Conservation (phyloP, 2,797 vertebrate genomes). For the Mus minutoides region DNA sequence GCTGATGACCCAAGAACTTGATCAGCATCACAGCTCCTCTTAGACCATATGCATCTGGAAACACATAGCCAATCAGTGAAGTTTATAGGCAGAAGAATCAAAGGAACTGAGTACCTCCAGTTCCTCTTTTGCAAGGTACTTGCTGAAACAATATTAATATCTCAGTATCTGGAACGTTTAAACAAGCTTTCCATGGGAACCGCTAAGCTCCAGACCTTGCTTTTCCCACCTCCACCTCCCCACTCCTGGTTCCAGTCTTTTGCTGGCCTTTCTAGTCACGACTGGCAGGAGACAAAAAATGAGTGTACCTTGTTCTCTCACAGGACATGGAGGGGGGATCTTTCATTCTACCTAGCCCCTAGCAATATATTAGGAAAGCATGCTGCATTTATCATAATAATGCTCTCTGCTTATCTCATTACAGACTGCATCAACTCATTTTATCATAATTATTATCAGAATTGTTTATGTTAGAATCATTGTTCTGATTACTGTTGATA, state of each 20-base stretch:
- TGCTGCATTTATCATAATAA: neutral
- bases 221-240: neutral
- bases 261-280: neutral
- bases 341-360: neutral
- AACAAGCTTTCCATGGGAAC: neutral
- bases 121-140: neutral
- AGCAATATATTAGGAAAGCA: neutral
- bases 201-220: neutral
- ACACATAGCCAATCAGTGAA: neutral
- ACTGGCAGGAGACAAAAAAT: neutral
- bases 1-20: neutral
- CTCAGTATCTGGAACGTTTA: neutral
- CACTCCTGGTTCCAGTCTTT: neutral
- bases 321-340: neutral
- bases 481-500: neutral
- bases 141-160: neutral
- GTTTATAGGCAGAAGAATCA: neutral
- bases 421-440: neutral
- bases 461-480: neutral
- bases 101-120: neutral
- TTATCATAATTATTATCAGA: neutral
- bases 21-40: neutral
- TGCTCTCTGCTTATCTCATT: neutral
- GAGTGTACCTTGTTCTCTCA: neutral
- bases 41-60: neutral